phyloP scores from a whole-genome alignment of 2,113 vertebrate species.

The Halcyon malimbica region DNA sequence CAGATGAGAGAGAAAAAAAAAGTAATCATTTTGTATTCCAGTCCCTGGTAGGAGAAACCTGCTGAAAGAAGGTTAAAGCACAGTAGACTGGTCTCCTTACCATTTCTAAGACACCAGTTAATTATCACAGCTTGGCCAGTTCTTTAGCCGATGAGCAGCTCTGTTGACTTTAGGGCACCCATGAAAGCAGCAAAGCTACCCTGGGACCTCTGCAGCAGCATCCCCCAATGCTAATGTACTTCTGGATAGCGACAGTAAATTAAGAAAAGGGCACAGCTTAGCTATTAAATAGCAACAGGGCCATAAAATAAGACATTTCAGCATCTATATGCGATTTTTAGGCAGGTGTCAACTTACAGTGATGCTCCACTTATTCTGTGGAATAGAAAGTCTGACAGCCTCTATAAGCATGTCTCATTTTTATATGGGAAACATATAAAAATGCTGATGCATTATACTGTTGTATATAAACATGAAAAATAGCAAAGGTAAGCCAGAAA shows the following conservation, averaged over 20 bases:
- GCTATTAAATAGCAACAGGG: conserved; percentile 40
- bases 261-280: conserved; percentile 30
- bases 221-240: background rate
- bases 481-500: conserved; percentile 64
- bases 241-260: background rate
- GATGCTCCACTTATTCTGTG: conserved; percentile 41
- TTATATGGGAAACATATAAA: conserved; percentile 59
- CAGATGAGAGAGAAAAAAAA: background rate
- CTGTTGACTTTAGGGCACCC: background rate
- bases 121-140: background rate
- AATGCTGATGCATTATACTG: conserved; percentile 66
- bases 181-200: background rate
- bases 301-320: conserved; percentile 61
- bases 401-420: conserved; percentile 50
- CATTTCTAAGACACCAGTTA: background rate
- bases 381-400: conserved; percentile 57
- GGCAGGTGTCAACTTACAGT: conserved; percentile 41
- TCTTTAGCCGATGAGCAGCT: background rate
- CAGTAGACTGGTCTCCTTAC: background rate
- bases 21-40: conserved; percentile 37
- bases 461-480: conserved; percentile 70
- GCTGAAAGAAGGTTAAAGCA: conserved; percentile 27
- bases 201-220: background rate
- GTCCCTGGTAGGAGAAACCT: background rate
- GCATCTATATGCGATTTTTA: conserved; percentile 43